phyloP scores from a whole-genome alignment of 2,888 invertebrate genomes.

The Desoria tigrina region DNA sequence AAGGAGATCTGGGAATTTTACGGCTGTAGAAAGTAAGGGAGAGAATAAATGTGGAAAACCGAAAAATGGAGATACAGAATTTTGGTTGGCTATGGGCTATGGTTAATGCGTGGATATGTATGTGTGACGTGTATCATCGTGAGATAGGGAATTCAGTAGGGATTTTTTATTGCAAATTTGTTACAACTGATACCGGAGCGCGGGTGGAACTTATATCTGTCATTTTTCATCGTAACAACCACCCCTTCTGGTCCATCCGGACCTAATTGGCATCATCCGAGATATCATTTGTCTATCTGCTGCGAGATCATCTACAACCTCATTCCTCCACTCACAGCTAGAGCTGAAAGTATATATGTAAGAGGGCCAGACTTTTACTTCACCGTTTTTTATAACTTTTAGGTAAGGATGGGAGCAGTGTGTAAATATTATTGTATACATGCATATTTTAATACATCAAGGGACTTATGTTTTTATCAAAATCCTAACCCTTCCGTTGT shows the following conservation, averaged over 20 bases:
- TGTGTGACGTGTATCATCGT: background rate
- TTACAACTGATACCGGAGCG: slow-evolving; percentile 39
- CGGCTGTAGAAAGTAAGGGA: slow-evolving; percentile 2
- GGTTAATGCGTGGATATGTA: too few relatives aligned
- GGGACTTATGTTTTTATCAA: too few relatives aligned
- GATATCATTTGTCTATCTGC: slow-evolving; percentile 38
- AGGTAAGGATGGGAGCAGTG: too few relatives aligned
- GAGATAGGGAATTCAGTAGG: background rate
- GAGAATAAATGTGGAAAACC: slow-evolving; percentile 28
- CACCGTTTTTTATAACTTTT: too few relatives aligned
- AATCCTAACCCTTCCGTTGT: too few relatives aligned
- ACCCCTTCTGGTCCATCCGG: slow-evolving; percentile 30
- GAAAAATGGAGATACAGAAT: slow-evolving; percentile 34
- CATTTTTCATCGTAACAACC: slow-evolving; percentile 44
- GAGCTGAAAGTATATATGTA: too few relatives aligned
- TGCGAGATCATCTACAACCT: background rate
- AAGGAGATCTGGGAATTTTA: too few relatives aligned
- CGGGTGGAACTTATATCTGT: slow-evolving; percentile 31
- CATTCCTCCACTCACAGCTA: too few relatives aligned
- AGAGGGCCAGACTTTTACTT: too few relatives aligned
- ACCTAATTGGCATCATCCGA: slow-evolving; percentile 43
- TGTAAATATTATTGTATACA: too few relatives aligned
- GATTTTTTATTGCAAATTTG: slow-evolving; percentile 44
- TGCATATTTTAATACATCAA: too few relatives aligned
- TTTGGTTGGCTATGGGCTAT: too few relatives aligned